Percentiles rank a stretch among this genome's conserved stretches.
phyloP scores from a whole-genome alignment of 2,797 vertebrate species.

The Periparus ater region DNA sequence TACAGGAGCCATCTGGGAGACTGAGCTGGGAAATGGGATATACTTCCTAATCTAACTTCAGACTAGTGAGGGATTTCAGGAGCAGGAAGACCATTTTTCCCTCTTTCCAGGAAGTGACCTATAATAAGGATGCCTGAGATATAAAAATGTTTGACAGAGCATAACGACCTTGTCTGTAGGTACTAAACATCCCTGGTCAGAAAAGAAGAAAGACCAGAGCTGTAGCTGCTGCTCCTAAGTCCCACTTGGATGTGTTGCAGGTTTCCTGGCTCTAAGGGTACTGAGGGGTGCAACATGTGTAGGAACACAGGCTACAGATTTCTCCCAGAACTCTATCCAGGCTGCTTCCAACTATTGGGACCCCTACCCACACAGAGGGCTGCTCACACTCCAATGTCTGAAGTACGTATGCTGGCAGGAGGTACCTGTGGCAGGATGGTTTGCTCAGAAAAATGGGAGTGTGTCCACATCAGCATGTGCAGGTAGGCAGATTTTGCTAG shows the following conservation, averaged over 20 bases:
- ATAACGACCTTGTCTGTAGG: not conserved
- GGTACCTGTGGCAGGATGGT: not conserved
- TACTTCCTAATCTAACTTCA: not conserved
- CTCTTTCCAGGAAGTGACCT: not conserved
- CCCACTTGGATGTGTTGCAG: not conserved
- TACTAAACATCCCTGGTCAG: not conserved
- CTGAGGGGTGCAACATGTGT: rapidly evolving
- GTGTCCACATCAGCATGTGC: not conserved
- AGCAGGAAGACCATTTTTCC: not conserved
- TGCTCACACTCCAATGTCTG: not conserved
- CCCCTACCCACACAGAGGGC: not conserved
- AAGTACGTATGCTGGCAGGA: not conserved
- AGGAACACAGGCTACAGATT: not conserved
- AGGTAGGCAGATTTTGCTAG: not conserved
- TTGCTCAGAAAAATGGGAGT: not conserved
- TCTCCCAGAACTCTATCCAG: not conserved
- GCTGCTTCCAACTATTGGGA: not conserved
- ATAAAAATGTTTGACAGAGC: not conserved
- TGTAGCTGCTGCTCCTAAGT: not conserved
- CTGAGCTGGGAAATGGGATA: not conserved
- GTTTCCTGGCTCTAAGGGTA: not conserved
- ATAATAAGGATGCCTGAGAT: not conserved
- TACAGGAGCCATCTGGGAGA: not conserved
- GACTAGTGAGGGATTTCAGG: not conserved
- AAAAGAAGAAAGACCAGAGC: not conserved